Conservation (phyloP, 2,888 invertebrate genomes). For the Acanthosepion pharaonis region DNA sequence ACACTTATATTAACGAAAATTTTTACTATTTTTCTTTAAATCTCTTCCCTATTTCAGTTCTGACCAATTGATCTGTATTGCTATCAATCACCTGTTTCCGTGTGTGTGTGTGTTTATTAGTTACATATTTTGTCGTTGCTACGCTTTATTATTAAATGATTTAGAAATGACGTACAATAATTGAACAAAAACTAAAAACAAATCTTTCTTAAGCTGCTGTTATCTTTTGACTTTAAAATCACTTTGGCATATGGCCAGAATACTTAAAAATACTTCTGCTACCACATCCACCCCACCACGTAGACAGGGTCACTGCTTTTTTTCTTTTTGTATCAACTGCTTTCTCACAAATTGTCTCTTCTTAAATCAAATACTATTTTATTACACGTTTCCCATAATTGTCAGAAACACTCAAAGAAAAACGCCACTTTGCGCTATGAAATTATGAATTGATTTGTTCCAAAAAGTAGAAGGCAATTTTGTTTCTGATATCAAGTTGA, state of each 20-base stretch:
- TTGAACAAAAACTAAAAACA: neutral
- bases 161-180: neutral
- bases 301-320: neutral
- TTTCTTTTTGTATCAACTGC: neutral
- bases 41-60: neutral
- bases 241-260: constrained; percentile 33
- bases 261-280: neutral
- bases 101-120: neutral
- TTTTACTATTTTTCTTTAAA: neutral
- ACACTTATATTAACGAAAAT: neutral
- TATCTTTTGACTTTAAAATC: neutral
- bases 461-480: neutral
- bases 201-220: neutral
- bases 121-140: neutral
- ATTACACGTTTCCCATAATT: neutral
- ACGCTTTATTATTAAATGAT: neutral
- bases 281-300: neutral
- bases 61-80: neutral
- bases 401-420: neutral
- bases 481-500: neutral
- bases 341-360: neutral
- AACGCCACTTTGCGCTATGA: neutral
- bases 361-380: neutral
- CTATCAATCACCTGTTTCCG: too few relatives aligned
- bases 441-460: neutral